Conservation (phyloP, 2,797 vertebrate species). For the Sebastes cheni region DNA sequence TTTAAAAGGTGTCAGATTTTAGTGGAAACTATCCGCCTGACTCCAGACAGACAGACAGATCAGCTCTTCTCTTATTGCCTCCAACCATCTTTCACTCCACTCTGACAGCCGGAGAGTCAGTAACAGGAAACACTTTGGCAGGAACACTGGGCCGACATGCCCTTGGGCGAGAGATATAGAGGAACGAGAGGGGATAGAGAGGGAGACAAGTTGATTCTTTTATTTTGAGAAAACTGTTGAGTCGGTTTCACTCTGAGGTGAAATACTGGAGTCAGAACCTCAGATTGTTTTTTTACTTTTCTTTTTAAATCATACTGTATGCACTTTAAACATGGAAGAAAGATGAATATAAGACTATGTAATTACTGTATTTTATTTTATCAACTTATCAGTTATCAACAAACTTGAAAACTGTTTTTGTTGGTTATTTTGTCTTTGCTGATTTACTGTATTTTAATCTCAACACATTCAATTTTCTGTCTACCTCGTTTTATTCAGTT, state of each 20-base stretch:
- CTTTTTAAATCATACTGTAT: background rate
- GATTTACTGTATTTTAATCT: background rate
- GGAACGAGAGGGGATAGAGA: background rate
- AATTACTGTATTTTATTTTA: background rate
- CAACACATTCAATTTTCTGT: background rate
- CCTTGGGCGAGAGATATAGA: slow-evolving; percentile 50
- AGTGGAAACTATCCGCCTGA: slow-evolving; percentile 3
- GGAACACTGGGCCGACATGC: slow-evolving; percentile 5
- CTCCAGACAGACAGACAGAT: slow-evolving; percentile 33
- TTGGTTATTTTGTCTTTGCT: background rate
- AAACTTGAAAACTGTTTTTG: background rate
- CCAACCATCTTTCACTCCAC: slow-evolving; percentile 58
- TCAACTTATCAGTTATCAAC: background rate
- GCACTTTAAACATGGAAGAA: background rate
- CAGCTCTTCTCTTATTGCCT: slow-evolving; percentile 61
- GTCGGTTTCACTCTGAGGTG: slow-evolving; percentile 7
- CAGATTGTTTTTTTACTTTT: background rate
- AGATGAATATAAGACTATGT: background rate
- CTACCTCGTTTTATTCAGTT: no score
- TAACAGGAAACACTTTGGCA: slow-evolving; percentile 69
- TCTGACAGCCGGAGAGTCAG: slow-evolving; percentile 48
- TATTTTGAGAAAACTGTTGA: slow-evolving; percentile 10
- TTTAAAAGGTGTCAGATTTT: slow-evolving; percentile 32
- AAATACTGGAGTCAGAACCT: background rate
- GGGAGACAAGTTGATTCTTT: slow-evolving; percentile 8